phyloP scores from a whole-genome alignment of 1,140 invertebrate genomes.

The Penaeus vannamei region DNA sequence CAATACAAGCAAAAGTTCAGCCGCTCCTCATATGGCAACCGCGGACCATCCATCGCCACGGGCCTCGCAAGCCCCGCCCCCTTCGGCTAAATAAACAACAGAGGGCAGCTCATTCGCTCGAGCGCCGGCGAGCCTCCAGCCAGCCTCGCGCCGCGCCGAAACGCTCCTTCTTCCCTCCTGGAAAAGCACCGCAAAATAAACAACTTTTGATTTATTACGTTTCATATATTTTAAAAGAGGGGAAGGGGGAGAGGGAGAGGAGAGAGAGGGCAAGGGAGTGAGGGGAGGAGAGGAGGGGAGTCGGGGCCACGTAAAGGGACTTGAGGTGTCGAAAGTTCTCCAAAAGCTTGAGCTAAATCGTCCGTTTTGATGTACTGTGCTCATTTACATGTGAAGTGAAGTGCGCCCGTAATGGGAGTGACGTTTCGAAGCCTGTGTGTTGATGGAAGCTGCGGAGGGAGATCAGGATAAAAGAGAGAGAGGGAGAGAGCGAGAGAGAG shows the following conservation, averaged over 20 bases:
- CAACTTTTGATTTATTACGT: conserved; percentile 59
- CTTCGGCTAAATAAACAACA: conserved; percentile 36
- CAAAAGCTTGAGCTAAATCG: too few species aligned
- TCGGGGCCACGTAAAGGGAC: neutral
- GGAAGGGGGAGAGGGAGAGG: neutral
- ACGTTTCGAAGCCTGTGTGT: too few species aligned
- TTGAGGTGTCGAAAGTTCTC: too few species aligned
- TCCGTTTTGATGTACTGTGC: too few species aligned
- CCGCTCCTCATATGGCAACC: neutral
- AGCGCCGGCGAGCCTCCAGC: neutral
- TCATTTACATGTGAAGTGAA: too few species aligned
- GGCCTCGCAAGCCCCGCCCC: conserved; percentile 2
- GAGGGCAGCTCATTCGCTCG: conserved; percentile 59
- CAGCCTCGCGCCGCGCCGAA: neutral
- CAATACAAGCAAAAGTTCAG: neutral
- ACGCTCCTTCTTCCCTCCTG: neutral
- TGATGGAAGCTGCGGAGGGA: neutral
- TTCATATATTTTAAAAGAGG: conserved; percentile 54
- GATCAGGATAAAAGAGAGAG: neutral
- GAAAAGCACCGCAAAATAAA: conserved; percentile 54
- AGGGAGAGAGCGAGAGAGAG: neutral
- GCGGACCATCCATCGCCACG: conserved; percentile 9
- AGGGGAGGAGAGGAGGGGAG: too few species aligned
- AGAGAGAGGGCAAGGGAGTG: neutral
- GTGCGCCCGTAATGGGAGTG: too few species aligned